Evolutionary conservation across 2,113 vertebrate species (phyloP).

Genomic region (Erpornis zantholeuca): DNA sequence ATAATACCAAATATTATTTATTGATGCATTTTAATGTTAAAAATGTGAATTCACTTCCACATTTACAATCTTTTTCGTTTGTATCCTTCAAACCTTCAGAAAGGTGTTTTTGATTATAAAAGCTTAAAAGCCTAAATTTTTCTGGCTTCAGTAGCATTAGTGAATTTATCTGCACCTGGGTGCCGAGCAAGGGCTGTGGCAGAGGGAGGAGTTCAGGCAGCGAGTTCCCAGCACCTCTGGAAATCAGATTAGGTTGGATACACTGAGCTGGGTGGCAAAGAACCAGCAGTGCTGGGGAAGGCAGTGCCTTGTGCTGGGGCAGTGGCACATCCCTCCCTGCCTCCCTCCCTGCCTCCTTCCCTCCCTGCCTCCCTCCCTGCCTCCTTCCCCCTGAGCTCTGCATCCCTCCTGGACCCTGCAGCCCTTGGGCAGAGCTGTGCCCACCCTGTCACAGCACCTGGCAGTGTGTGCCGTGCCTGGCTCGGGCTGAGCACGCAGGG

Average conservation of each 20-base stretch:
- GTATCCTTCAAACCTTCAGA: not conserved
- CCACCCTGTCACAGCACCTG: not conserved
- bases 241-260: too few species aligned
- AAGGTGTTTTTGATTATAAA: not conserved
- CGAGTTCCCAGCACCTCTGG: not conserved
- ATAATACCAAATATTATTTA: not conserved
- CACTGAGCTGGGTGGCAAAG: rapidly evolving
- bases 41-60: not conserved
- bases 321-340: not conserved
- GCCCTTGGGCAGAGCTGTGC: too few species aligned
- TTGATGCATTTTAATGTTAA: not conserved
- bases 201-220: not conserved
- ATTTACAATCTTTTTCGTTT: not conserved
- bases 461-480: rapidly evolving
- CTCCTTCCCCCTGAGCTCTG: not conserved
- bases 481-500: rapidly evolving
- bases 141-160: rapidly evolving
- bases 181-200: not conserved
- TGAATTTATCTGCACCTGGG: not conserved
- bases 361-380: not conserved
- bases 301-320: rapidly evolving
- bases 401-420: not conserved
- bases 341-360: not conserved
- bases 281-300: rapidly evolving
- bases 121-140: not conserved